Evolutionary conservation across 1,140 invertebrate genomes (phyloP), one percentile per base, ranked within the genome.

Genomic region (Drosophila paulistorum): DNA sequence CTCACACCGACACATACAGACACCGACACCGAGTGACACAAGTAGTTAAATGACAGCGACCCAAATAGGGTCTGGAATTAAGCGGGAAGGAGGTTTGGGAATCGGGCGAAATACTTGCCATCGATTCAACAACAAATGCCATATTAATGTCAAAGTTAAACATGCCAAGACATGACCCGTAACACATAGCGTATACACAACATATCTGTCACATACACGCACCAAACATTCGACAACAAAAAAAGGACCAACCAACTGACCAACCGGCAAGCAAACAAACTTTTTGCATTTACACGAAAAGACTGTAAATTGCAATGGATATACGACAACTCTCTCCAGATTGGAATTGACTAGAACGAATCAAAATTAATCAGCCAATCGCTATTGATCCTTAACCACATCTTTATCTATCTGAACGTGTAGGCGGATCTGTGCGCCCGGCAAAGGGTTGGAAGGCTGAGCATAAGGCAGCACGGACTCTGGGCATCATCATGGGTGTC

Each of bases 401-500:
- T 51, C 6, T 51, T 51, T 51, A 51, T 51, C 72, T 77, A 69
- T 78, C 71, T 75, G 68, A 23, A 51, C 61, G 92, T 92, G 63
- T 93, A 96, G 95, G 95, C 75, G 96, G 96, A 54, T 95, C 95
- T 55, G 94, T 96, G 68, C 94, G 96, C 68, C 95, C 95, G 64
- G 94, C 94, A 63, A 95, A 95, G 90, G 95, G 96, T 75, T 96
- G 96, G 96, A 93, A 96, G 83, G 97, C 97, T 63, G 97, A 98
- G 91, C 97, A 98, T 93, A 98, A 98, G 93, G 97, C 97, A 9
- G 98, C 98, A 4, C 94, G 97, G 55, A 98, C 97, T 13, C 93
- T 99, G 1, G 98, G 98, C 11, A 97, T 98, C 65, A 98, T 98
- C 69, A 97, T 98, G 96, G 97, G 97, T 7, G 97, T 98, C 10